Base-by-base conservation (phyloP, 1,140 invertebrate species). In the Zaprionus nigranus region DNA sequence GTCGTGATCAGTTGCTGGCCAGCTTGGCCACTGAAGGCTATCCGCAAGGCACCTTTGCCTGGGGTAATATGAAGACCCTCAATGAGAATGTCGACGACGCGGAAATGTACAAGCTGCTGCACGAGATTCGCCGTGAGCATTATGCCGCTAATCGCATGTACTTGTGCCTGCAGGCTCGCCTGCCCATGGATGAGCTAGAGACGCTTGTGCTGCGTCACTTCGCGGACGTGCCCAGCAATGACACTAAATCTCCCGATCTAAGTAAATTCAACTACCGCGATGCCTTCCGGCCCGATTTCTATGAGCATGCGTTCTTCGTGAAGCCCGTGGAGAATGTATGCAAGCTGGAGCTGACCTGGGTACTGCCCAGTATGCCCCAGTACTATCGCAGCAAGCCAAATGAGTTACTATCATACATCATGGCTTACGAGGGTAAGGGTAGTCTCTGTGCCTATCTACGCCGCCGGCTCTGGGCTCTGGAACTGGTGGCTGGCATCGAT, bases 121-220 rank as follows among this genome's bases (percentile, higher is more conserved):
- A 98, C 71, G 95, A 97, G 60, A 98, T 98, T 90, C 94, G 97
- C 62, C 94, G 95, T 78, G 93, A 96, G 46, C 96, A 98, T 93
- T 99, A 99, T 85, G 97, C 97, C 26, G 96, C 97, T 5, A 96
- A 98, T 86, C 94, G 97, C 68, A 99, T 99, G 97, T 97, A 95
- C 43, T 87, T 99, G 4, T 95, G 96, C 73, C 94, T 99, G 49
- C 93, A 97, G 94, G 97, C 97, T 4, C 95, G 96, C 90, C 94
- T 98, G 84, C 94, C 96, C 12, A 93, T 98, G 5, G 95, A 97
- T 67, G 94, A 94, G 0, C 84, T 99, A 53, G 96, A 97, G 62
- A 90, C 93, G 38, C 92, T 94, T 9, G 95, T 97, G 0, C 82
- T 94, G 11, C 91, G 94, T 30, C 95, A 94, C 86, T 96, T 96